Evolutionary conservation across 2,888 invertebrate species (phyloP), one percentile per base, ranked within the genome.

Genomic region (Apomyelois bistriatella): DNA sequence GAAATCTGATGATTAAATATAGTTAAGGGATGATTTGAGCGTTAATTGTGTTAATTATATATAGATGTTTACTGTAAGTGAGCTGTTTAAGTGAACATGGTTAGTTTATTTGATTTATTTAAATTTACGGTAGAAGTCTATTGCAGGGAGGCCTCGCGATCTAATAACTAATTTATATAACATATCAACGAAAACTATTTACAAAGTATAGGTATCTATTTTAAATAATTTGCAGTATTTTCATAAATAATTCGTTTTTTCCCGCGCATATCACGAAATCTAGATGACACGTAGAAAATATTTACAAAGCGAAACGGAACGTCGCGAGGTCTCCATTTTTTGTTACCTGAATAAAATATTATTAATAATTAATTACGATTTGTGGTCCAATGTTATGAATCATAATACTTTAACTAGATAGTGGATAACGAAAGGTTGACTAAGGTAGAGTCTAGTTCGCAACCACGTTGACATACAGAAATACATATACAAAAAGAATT

Each of bases 361-460:
- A 85, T 81, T 79, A 78, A 82, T 86, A 83, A 86, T 83, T 84
- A 85, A 85, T 85, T 87, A 89, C 85, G 74, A 89, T 86, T 77
- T 84, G 90, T 87, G 90, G 90, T 90, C 90, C 90, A 91, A 91
- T 90, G 85, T 88, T 89, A 81, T 80, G 85, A 86, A 87, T 85
- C 88, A 86, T 85, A 79, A 86, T 85, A 85, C 77, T 84, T 79
- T 79, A 83, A 80, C 79, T 87, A 88, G 82, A 84, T 90, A 89
- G 86, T 72, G 74, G 72, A 78, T 78, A 85, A 74, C 68, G 65
- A 78, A 76, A 72, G 76, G 66, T 80, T 73, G 74, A 65, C 64
- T 78, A 74, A 80, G 80, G 64, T 66, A 66, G 82, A 85, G 82
- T 72, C 70, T 81, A 79, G 79, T 73, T 74, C 74, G 71, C 66